These are phyloP conservation scores for Synergus itoensis DNA, from an alignment of 2,888 invertebrate genomes.

Conservation along the genomic window DNA sequence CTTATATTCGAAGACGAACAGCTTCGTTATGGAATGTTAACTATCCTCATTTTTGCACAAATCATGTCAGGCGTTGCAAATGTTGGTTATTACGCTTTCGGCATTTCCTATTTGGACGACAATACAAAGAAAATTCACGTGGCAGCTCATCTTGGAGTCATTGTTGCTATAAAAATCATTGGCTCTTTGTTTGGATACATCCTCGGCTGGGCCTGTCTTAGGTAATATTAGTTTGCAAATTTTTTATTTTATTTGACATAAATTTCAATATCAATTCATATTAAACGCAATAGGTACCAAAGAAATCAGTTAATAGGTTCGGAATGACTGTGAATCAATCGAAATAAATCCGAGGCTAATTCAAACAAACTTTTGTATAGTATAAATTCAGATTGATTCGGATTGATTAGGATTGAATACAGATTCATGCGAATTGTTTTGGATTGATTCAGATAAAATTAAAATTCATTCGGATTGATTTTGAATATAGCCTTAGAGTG, in stretches of 20 bases:
- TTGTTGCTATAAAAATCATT: conserved; percentile 65
- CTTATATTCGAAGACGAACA: conserved; percentile 60
- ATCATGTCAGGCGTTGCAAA: conserved; percentile 78
- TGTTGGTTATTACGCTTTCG: conserved; percentile 80
- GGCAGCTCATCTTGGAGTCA: conserved; percentile 73
- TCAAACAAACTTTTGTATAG: too few relatives aligned
- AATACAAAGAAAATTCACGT: conserved; percentile 80
- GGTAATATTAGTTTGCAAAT: conserved; percentile 55
- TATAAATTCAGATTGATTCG: too few relatives aligned
- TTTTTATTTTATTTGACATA: neutral
- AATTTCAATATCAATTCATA: neutral
- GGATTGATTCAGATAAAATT: too few relatives aligned
- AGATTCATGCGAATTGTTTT: too few relatives aligned
- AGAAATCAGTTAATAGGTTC: too few relatives aligned
- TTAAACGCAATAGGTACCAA: too few relatives aligned
- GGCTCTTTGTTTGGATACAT: conserved; percentile 69
- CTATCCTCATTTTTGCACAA: conserved; percentile 79
- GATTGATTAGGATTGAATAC: too few relatives aligned
- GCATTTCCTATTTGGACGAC: conserved; percentile 82
- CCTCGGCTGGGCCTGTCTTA: conserved; percentile 71
- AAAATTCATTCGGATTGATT: neutral
- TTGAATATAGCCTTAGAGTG: neutral
- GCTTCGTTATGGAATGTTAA: conserved; percentile 74
- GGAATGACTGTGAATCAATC: too few relatives aligned
- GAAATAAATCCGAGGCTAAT: too few relatives aligned